These are phyloP conservation scores for Speoplatyrhinus poulsoni DNA, from an alignment of 2,113 vertebrate species.

Conservation along the genomic window DNA sequence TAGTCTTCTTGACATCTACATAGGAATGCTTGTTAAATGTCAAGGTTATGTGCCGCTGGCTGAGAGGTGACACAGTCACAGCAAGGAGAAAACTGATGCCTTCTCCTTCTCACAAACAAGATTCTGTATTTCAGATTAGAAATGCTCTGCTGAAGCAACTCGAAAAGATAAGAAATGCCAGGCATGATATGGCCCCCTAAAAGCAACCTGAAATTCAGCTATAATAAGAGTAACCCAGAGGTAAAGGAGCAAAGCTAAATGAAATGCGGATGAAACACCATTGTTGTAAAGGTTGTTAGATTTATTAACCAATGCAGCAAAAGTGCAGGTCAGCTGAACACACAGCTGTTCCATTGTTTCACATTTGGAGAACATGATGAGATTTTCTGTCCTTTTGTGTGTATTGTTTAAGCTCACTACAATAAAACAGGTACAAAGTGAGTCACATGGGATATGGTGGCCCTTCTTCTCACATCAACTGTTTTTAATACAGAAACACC, in stretches of 20 bases:
- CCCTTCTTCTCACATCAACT: conserved; percentile 12
- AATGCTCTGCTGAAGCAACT: not conserved
- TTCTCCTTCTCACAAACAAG: conserved; percentile 15
- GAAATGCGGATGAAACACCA: not conserved
- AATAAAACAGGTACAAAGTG: not conserved
- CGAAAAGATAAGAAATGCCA: not conserved
- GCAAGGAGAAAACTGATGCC: conserved; percentile 28
- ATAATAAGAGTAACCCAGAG: not conserved
- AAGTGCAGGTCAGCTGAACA: not conserved
- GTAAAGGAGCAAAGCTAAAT: conserved; percentile 1
- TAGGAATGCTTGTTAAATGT: conserved; percentile 7
- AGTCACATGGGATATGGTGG: conserved; percentile 3
- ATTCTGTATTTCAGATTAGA: conserved; percentile 30
- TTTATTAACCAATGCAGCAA: not conserved
- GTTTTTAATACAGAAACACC: conserved; percentile 20
- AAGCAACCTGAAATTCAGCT: not conserved
- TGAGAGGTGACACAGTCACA: conserved; percentile 45
- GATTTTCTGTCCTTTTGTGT: not conserved
- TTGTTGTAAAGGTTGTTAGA: conserved; percentile 14
- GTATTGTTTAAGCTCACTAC: not conserved
- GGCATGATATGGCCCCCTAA: too few relatives aligned
- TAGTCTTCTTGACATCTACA: too few relatives aligned
- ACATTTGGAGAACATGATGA: not conserved
- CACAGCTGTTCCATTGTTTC: not conserved
- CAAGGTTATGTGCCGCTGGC: conserved; percentile 52